phyloP scores from a whole-genome alignment of 2,797 vertebrate genomes.

The Novumbra hubbsi region DNA sequence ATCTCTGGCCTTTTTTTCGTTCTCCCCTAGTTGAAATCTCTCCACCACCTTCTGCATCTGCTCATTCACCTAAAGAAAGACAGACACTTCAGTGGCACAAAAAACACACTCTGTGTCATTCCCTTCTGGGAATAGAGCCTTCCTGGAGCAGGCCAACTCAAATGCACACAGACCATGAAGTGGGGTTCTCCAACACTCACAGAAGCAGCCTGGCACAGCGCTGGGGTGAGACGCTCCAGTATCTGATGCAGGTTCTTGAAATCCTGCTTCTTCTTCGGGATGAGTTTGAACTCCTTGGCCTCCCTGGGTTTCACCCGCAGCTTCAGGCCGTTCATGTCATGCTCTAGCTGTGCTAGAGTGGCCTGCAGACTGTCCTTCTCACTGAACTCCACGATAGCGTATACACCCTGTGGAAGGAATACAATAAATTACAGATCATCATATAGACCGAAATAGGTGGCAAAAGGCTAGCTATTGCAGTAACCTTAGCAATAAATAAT shows the following conservation, averaged over 20 bases:
- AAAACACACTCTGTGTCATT: background rate
- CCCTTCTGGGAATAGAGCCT: background rate
- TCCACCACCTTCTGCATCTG: slow-evolving; percentile 82
- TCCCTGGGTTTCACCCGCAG: slow-evolving; percentile 84
- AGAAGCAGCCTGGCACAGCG: slow-evolving; percentile 70
- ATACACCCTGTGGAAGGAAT: slow-evolving; percentile 76
- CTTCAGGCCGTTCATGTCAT: slow-evolving; percentile 74
- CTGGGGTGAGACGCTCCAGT: slow-evolving; percentile 69
- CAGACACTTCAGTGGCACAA: background rate
- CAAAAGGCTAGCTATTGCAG: background rate
- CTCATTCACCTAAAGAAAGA: slow-evolving; percentile 72
- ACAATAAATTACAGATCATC: background rate
- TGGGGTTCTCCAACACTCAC: slow-evolving; percentile 60
- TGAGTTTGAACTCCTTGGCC: slow-evolving; percentile 82
- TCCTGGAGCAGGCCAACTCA: background rate
- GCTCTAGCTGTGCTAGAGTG: slow-evolving; percentile 70
- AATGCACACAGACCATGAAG: background rate
- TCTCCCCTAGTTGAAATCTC: slow-evolving; percentile 80
- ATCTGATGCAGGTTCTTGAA: slow-evolving; percentile 59
- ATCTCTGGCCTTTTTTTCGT: slow-evolving; percentile 75
- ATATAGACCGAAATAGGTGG: background rate
- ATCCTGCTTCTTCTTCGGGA: slow-evolving; percentile 68
- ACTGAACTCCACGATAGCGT: slow-evolving; percentile 86
- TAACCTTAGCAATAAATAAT: background rate
- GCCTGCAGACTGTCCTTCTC: slow-evolving; percentile 60